Evolutionary conservation across 2,797 vertebrate species (phyloP).

Genomic region (Gymnocypris eckloni): DNA sequence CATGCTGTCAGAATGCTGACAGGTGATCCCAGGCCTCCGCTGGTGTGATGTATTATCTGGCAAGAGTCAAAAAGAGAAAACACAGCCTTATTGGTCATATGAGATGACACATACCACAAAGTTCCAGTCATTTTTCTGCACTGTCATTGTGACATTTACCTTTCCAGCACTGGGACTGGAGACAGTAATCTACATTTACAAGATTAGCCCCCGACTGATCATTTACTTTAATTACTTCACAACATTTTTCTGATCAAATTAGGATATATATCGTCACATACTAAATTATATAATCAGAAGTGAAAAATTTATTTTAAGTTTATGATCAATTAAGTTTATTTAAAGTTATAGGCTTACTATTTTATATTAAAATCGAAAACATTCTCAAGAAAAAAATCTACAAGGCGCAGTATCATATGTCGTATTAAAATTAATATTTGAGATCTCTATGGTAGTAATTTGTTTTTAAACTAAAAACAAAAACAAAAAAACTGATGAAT

Average conservation of each 20-base stretch:
- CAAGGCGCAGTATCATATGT: not conserved
- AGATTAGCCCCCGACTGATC: not conserved
- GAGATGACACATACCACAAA: not conserved
- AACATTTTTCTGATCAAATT: no score
- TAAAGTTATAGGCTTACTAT: not conserved
- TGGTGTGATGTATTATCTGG: not conserved
- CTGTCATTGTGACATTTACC: slow-evolving; percentile 26
- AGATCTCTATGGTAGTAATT: not conserved
- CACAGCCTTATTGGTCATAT: not conserved
- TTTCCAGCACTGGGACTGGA: not conserved
- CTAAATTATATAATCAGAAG: no score
- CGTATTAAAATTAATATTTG: not conserved
- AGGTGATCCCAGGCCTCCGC: not conserved
- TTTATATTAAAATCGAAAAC: not conserved
- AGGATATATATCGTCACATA: not conserved
- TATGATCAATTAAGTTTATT: no score
- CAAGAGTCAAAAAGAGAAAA: slow-evolving; percentile 1
- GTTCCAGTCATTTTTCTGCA: not conserved
- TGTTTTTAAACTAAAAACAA: not conserved
- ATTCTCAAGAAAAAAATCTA: not conserved
- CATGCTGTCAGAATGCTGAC: not conserved
- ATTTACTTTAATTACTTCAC: not conserved
- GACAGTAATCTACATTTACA: not conserved
- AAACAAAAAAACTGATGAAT: slow-evolving; percentile 43
- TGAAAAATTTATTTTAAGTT: no score